Evolutionary conservation across 2,113 vertebrate species (phyloP).

Genomic region (Platanista minor): DNA sequence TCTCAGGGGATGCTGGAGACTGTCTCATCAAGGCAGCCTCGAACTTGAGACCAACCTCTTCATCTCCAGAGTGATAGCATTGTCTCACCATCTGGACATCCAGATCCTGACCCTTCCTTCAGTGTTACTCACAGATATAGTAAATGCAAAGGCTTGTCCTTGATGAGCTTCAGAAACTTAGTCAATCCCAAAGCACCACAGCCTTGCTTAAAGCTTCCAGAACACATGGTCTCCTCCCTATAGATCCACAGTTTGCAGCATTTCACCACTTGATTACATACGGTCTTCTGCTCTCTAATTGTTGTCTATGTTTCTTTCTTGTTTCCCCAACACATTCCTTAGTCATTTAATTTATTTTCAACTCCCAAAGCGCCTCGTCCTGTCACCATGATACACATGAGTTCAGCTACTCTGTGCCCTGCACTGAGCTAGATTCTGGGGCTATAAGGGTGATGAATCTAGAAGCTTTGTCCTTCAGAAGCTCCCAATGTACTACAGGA

Average conservation of each 20-base stretch:
- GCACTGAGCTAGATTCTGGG: not conserved
- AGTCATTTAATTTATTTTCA: not conserved
- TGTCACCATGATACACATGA: not conserved
- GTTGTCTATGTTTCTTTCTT: not conserved
- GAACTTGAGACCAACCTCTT: not conserved
- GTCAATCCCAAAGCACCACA: not conserved
- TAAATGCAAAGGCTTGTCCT: not conserved
- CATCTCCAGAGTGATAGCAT: not conserved
- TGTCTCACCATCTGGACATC: not conserved
- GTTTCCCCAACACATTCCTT: not conserved
- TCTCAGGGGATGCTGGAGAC: not conserved
- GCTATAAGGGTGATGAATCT: not conserved
- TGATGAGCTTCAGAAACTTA: not conserved
- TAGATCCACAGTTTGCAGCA: not conserved
- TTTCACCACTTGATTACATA: not conserved
- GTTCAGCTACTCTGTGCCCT: not conserved
- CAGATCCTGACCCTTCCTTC: not conserved
- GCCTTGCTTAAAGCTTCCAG: not conserved
- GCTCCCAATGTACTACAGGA: not conserved
- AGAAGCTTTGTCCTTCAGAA: not conserved
- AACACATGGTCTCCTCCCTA: not conserved
- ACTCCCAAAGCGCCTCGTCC: not conserved
- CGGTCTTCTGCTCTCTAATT: not conserved
- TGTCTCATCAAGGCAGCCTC: not conserved
- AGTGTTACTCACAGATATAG: not conserved